These are phyloP conservation scores for Allygus modestus DNA, from an alignment of 2,888 invertebrate genomes.

Conservation along the genomic window DNA sequence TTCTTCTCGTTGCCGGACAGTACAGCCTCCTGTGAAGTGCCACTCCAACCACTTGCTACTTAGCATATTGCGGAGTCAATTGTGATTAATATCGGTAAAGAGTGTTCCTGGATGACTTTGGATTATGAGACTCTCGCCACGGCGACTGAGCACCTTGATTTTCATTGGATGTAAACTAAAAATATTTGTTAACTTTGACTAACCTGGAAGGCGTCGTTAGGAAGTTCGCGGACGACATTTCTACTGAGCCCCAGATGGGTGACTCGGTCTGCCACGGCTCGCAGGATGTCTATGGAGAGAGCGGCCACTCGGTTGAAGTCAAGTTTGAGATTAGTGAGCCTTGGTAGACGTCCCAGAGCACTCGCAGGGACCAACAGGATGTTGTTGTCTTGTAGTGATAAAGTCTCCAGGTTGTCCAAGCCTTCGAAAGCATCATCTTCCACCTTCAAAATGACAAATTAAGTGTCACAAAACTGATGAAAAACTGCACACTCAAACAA, in stretches of 20 bases:
- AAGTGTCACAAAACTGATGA: constrained; percentile 68
- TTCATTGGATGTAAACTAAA: no score
- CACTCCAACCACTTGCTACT: no score
- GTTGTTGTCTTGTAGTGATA: constrained; percentile 92
- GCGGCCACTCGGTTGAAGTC: constrained; percentile 94
- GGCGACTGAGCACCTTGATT: no score
- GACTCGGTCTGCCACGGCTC: constrained; percentile 82
- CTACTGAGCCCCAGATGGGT: constrained; percentile 87
- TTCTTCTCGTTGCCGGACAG: no score
- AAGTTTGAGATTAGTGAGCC: constrained; percentile 84
- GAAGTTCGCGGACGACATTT: constrained; percentile 92
- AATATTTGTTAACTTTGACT: neutral
- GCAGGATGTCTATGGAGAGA: constrained; percentile 86
- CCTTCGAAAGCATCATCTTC: constrained; percentile 94
- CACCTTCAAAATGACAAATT: constrained; percentile 78
- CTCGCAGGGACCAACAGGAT: constrained; percentile 90
- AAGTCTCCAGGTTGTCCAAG: constrained; percentile 84
- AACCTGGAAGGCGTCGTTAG: constrained; percentile 85
- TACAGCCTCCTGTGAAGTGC: no score
- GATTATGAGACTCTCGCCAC: no score
- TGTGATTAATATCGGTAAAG: no score
- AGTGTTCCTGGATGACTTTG: no score
- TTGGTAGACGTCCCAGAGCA: constrained; percentile 88
- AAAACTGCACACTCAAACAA: no score
- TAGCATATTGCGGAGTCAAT: no score